Evolutionary conservation across 35 echinoderm and acorn worm genomes (phyloP), one percentile per base, ranked within the genome.

Genomic region (Apostichopus californicus): DNA sequence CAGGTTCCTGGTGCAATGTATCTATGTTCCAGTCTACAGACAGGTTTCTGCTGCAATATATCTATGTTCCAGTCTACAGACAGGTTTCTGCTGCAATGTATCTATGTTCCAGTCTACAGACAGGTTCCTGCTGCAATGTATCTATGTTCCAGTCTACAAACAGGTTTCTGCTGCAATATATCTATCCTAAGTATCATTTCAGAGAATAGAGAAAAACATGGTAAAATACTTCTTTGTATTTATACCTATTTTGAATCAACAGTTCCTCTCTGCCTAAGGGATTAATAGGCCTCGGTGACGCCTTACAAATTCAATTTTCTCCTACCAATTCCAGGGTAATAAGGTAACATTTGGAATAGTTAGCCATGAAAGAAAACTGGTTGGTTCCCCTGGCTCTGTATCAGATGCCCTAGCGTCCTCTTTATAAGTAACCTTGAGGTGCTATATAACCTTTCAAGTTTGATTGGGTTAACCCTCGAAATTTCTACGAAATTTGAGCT

Each of bases 301-400:
- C 81, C 57, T 85, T 85, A 85, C 56, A 85, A 85, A 85, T 85
- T 85, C 15, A 85, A 85, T 85, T 59, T 85, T 85, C 81, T 85
- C 57, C 23, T 55, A 85, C 55, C 6, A 6, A 17, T 58, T 58
- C 17, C 81, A 18, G 81, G 55, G 81, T 85, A 85, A 57, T 58
- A 85, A 75, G 71, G 24, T 75, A 75, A 60, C 9, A 85, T 23
- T 18, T 85, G 57, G 81, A 85, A 55, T 83, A 55, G 53, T 21
- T 20, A 17, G 53, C 34, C 53, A 83, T 15, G 13, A 56, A 56
- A 59, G 7, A 12, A 85, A 85, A 14, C n/a, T 24, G 52, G 34
- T 83, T 23, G 81, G 81, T 75, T 75, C 81, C 55, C 55, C 57
- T 85, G 22, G 55, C 55, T 4, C 3, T 53, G 18, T 53, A 83